These are phyloP conservation scores for Clamator glandarius DNA, from an alignment of 2,797 vertebrate genomes.

Conservation along the genomic window DNA sequence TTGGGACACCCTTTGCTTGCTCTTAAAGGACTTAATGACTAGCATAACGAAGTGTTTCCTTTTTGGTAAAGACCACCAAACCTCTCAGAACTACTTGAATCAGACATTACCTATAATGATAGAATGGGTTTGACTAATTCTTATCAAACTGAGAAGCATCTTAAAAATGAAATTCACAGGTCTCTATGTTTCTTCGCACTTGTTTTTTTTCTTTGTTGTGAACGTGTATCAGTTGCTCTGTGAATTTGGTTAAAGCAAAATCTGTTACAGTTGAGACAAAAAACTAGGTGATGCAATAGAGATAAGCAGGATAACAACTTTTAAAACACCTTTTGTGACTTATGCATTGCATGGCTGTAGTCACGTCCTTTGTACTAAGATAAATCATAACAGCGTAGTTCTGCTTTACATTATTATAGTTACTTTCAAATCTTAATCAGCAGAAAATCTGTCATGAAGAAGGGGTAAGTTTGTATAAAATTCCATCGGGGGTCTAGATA, in stretches of 20 bases:
- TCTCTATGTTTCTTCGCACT: neutral
- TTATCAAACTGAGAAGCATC: neutral
- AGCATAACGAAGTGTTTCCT: neutral
- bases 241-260: neutral
- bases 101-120: neutral
- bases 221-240: neutral
- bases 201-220: neutral
- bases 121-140: neutral
- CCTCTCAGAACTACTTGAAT: neutral
- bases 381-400: neutral
- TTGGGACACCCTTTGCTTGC: neutral
- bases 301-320: neutral
- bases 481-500: neutral
- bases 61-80: neutral
- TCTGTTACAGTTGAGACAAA: neutral
- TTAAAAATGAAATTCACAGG: neutral
- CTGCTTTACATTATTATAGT: neutral
- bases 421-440: neutral
- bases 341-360: neutral
- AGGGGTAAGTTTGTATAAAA: neutral
- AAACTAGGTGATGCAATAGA: neutral
- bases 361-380: neutral
- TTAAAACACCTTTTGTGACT: neutral
- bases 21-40: neutral
- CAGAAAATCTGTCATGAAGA: neutral